Percentiles rank a stretch among this genome's conserved stretches.
phyloP scores from a whole-genome alignment of 2,888 invertebrate species.

The Gasteruption jaculator region DNA sequence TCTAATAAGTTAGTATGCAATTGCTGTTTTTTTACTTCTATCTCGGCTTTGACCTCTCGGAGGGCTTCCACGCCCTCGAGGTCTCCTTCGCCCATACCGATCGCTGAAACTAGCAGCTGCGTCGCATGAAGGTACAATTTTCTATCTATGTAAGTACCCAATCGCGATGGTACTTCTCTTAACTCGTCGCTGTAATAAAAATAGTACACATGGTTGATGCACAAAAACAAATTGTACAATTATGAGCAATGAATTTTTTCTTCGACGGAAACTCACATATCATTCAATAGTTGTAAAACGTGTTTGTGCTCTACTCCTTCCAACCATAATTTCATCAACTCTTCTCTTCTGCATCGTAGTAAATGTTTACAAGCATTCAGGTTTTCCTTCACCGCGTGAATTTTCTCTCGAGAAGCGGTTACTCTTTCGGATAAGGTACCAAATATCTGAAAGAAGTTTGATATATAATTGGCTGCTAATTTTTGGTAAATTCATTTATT shows the following conservation, averaged over 20 bases:
- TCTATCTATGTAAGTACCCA: constrained; percentile 62
- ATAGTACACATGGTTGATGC: too few species aligned
- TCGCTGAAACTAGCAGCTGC: constrained; percentile 70
- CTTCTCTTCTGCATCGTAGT: constrained; percentile 86
- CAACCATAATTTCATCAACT: constrained; percentile 88
- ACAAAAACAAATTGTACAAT: too few species aligned
- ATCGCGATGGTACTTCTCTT: constrained; percentile 67
- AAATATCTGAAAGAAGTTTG: constrained; percentile 62
- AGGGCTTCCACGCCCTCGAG: constrained; percentile 81
- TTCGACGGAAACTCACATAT: constrained; percentile 86
- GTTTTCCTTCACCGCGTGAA: constrained; percentile 75
- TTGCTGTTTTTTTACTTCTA: constrained; percentile 66
- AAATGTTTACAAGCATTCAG: constrained; percentile 79
- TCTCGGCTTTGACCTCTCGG: constrained; percentile 70
- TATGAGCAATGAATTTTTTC: too few species aligned
- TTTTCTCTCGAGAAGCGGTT: constrained; percentile 71
- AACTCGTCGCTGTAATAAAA: constrained; percentile 63
- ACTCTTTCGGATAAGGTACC: constrained; percentile 72
- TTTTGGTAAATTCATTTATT: too few species aligned
- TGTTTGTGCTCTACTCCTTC: constrained; percentile 96
- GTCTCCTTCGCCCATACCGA: constrained; percentile 65
- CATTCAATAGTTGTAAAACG: constrained; percentile 80
- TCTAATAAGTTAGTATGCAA: constrained; percentile 65
- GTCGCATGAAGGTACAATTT: constrained; percentile 85
- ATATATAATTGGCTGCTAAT: constrained; percentile 1